phyloP scores from a whole-genome alignment of 2,888 invertebrate genomes.

The Lutraria lutraria region DNA sequence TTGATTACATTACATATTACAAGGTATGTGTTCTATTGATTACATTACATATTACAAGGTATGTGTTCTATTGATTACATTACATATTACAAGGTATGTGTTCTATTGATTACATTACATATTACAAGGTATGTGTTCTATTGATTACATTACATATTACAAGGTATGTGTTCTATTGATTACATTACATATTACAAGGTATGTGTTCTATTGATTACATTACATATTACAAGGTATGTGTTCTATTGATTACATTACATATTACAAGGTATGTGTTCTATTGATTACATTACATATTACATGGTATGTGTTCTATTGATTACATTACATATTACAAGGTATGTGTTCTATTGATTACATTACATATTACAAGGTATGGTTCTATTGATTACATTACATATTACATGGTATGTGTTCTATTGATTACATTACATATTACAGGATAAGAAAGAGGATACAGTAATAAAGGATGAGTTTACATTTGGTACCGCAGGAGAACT shows the following conservation, averaged over 20 bases:
- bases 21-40: slow-evolving; percentile 53
- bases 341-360: neutral
- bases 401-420: slow-evolving; percentile 27
- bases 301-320: slow-evolving; percentile 53
- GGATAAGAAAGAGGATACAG: slow-evolving; percentile 67
- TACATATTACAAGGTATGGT: slow-evolving; percentile 55
- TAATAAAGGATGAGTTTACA: slow-evolving; percentile 72
- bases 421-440: slow-evolving; percentile 24
- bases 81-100: slow-evolving; percentile 55
- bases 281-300: neutral
- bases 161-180: slow-evolving; percentile 53
- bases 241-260: too few relatives aligned
- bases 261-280: slow-evolving; percentile 55
- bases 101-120: too few relatives aligned
- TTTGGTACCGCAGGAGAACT: slow-evolving; percentile 77
- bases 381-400: too few relatives aligned
- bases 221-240: slow-evolving; percentile 55
- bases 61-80: neutral
- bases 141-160: neutral
- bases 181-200: slow-evolving; percentile 53
- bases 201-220: neutral
- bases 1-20: neutral
- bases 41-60: slow-evolving; percentile 53
- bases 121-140: slow-evolving; percentile 55
- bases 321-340: slow-evolving; percentile 53